Base-by-base conservation (phyloP, 2,797 vertebrate species). In the Hemibagrus guttatus region DNA sequence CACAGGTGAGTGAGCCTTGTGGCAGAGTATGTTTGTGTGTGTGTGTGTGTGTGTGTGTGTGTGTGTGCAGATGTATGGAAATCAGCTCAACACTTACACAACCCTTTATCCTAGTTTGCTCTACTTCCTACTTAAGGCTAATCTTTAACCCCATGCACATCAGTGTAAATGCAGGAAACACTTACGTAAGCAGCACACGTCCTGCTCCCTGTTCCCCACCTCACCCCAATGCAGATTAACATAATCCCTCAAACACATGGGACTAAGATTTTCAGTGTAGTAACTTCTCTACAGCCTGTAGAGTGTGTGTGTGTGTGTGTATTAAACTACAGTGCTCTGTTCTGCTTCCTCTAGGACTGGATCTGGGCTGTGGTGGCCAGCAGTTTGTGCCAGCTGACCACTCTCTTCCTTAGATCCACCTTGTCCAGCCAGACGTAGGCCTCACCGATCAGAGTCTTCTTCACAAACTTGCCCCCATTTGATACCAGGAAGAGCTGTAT, bases 341-440 rank as follows among this genome's bases (percentile, higher is more conserved):
- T 78, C 3, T 39, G 52, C 42, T 66, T 64, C 74, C 23, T 91
- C 94, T 96, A 96, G 90, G 97, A 97, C 87, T 99, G 98, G 87
- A 97, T 97, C 92, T 98, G 98, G 85, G 97, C 94, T 46, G 97
- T 95, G 94, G 97, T 98, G 95, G 97, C 96, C 90, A 99, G 95
- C 91, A 99, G 95, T 95, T 99, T 99, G 96, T 99, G 98, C 98
- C 98, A 99, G 95, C 98, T 97, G 91, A 99, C 97, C 93, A 97
- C 97, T 89, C 98, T 96, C 95, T 99, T 99, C 88, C 98, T 97
- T 84, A 99, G 95, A 94, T 99, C 98, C 89, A 99, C 97, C 94
- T 99, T 99, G 95, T 99, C 98, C 92, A 99, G 96, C 97, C 98
- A 99, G 91, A 99, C 97, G 88, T 98, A 99, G 86, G 98, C 98